Percentiles rank a stretch among this genome's conserved stretches.
These are phyloP conservation scores for Drosophila pegasa DNA, from an alignment of 2,888 invertebrate species.

Conservation along the genomic window DNA sequence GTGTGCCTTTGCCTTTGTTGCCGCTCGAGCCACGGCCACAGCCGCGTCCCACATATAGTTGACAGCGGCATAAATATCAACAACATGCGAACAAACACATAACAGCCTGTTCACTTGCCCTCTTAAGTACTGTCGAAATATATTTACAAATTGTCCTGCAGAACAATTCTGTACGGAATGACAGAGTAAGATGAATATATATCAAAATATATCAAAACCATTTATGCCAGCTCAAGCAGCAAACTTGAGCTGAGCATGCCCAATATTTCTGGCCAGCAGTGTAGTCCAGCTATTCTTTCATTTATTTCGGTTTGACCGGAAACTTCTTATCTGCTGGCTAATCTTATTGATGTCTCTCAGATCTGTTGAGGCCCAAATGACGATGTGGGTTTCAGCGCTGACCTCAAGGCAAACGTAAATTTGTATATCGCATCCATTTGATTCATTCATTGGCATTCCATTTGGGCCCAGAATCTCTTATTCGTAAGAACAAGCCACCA, in stretches of 20 bases:
- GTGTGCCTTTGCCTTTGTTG: slow-evolving; percentile 38
- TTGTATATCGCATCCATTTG: slow-evolving; percentile 63
- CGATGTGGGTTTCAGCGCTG: slow-evolving; percentile 66
- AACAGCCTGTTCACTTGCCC: slow-evolving; percentile 7
- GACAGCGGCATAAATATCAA: slow-evolving; percentile 8
- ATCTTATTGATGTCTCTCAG: slow-evolving; percentile 79
- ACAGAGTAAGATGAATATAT: background rate
- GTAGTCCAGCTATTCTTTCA: slow-evolving; percentile 47
- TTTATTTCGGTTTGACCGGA: slow-evolving; percentile 77
- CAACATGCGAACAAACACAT: background rate
- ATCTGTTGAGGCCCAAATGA: slow-evolving; percentile 57
- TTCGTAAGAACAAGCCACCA: slow-evolving; percentile 24
- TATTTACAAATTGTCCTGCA: slow-evolving; percentile 19
- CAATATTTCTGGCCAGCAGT: slow-evolving; percentile 35
- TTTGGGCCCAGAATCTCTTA: slow-evolving; percentile 23
- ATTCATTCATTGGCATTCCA: slow-evolving; percentile 71
- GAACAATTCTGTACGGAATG: background rate
- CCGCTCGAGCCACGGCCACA: slow-evolving; percentile 65
- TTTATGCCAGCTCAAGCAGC: background rate
- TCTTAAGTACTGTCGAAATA: slow-evolving; percentile 10
- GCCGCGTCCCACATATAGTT: slow-evolving; percentile 31
- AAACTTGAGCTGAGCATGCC: background rate
- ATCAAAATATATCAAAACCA: background rate
- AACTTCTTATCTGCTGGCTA: slow-evolving; percentile 81
- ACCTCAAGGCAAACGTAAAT: slow-evolving; percentile 65